These are phyloP conservation scores for Norana najaformis DNA, from an alignment of 2,888 invertebrate species.

Conservation along the genomic window DNA sequence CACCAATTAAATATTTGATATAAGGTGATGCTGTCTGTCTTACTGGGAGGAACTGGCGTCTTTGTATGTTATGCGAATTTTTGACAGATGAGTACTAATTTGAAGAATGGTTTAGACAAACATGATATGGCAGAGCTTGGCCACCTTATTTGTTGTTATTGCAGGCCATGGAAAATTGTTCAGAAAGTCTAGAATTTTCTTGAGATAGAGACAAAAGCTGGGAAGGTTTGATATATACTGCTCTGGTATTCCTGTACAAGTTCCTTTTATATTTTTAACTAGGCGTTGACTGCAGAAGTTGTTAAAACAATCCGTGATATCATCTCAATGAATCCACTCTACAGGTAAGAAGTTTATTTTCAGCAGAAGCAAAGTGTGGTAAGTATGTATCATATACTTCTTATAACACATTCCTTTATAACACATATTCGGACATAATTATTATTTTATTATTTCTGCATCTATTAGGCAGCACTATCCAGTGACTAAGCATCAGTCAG, in stretches of 20 bases:
- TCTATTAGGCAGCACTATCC: too few species aligned
- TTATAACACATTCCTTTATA: not conserved
- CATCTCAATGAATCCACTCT: constrained; percentile 90
- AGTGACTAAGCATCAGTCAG: too few species aligned
- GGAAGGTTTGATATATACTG: not conserved
- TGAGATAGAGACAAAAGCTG: not conserved
- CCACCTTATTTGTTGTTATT: not conserved
- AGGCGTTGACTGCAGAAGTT: constrained; percentile 91
- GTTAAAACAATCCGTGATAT: constrained; percentile 97
- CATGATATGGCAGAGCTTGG: not conserved
- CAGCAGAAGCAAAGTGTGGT: too few species aligned
- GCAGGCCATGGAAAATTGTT: too few species aligned
- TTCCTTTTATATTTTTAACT: constrained; percentile 39
- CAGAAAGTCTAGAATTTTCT: too few species aligned
- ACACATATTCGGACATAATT: too few species aligned
- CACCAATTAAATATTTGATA: not conserved
- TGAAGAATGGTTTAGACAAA: too few species aligned
- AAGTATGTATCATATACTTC: not conserved
- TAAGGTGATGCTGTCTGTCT: not conserved
- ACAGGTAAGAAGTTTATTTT: constrained; percentile 62
- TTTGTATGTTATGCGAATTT: not conserved
- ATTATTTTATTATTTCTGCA: too few species aligned
- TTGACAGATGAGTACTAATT: too few species aligned
- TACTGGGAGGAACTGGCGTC: not conserved
- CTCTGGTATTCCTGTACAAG: not conserved